These are phyloP conservation scores for Cantharis nigra DNA, from an alignment of 2,888 invertebrate genomes.

Conservation along the genomic window DNA sequence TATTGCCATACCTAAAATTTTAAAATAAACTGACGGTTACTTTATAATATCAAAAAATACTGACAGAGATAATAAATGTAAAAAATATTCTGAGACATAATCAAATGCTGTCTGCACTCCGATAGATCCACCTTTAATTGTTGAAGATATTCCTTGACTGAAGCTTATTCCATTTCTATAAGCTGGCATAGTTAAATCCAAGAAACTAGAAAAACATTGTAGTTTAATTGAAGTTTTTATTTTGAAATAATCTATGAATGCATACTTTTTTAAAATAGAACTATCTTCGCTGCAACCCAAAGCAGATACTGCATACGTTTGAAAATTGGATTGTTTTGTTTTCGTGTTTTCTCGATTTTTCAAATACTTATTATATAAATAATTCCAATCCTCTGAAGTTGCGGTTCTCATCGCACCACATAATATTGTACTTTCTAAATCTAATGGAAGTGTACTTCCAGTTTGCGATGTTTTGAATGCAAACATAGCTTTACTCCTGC, in stretches of 20 bases:
- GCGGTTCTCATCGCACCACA: slow-evolving; percentile 75
- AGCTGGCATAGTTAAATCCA: not conserved
- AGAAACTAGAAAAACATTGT: not conserved
- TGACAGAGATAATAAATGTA: not conserved
- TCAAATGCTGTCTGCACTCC: slow-evolving; percentile 8
- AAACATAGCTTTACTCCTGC: slow-evolving; percentile 56
- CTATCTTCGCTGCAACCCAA: slow-evolving; percentile 31
- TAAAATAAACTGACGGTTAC: not conserved
- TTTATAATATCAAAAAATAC: not conserved
- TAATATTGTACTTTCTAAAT: slow-evolving; percentile 71
- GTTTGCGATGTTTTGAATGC: slow-evolving; percentile 52
- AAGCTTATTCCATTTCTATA: not conserved
- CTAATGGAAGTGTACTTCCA: slow-evolving; percentile 58
- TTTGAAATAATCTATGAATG: not conserved
- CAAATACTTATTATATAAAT: slow-evolving; percentile 59
- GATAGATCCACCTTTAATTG: slow-evolving; percentile 10
- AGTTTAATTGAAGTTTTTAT: not conserved
- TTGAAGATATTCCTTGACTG: not conserved
- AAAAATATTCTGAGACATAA: slow-evolving; percentile 11
- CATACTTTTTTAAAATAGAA: slow-evolving; percentile 12
- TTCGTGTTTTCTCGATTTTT: no score
- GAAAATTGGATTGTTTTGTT: not conserved
- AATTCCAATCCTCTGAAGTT: slow-evolving; percentile 63
- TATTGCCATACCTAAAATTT: not conserved
- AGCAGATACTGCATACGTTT: slow-evolving; percentile 20